phyloP scores from a whole-genome alignment of 2,888 invertebrate species.

The Sialis lutaria region DNA sequence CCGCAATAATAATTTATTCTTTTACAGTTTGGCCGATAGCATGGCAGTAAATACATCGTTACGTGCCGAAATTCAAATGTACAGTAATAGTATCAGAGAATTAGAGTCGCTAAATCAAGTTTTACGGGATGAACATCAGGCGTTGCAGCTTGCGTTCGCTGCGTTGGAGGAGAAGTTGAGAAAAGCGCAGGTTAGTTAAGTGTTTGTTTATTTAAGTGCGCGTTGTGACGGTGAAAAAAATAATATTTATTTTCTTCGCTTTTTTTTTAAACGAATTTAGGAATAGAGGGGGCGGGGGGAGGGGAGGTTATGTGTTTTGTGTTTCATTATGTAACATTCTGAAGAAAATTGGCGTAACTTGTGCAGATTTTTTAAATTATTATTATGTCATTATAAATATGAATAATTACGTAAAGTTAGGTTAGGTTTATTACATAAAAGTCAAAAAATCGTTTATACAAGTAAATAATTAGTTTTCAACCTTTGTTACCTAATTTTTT shows the following conservation, averaged over 20 bases:
- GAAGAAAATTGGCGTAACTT: no score
- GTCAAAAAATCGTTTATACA: no score
- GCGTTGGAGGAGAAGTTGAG: conserved; percentile 79
- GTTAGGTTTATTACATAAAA: no score
- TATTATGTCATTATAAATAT: no score
- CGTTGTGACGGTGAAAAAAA: not conserved
- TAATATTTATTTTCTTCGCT: not conserved
- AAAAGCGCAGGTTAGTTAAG: conserved; percentile 53
- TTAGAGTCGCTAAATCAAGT: conserved; percentile 73
- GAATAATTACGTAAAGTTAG: no score
- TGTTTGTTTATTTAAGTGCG: not conserved
- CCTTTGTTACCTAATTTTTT: no score
- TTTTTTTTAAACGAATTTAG: not conserved
- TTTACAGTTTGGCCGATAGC: conserved; percentile 48
- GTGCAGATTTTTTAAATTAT: no score
- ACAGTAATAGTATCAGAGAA: conserved; percentile 53
- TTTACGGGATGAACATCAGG: conserved; percentile 86
- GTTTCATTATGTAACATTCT: not conserved
- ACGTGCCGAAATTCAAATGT: conserved; percentile 54
- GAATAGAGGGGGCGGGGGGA: not conserved
- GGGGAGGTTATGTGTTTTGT: not conserved
- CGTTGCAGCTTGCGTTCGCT: conserved; percentile 78
- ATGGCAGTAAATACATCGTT: conserved; percentile 45
- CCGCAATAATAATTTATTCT: conserved; percentile 2
- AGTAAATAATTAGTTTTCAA: no score